These are phyloP conservation scores for Lysiphlebus fabarum DNA, from an alignment of 1,140 invertebrate species.

Conservation along the genomic window DNA sequence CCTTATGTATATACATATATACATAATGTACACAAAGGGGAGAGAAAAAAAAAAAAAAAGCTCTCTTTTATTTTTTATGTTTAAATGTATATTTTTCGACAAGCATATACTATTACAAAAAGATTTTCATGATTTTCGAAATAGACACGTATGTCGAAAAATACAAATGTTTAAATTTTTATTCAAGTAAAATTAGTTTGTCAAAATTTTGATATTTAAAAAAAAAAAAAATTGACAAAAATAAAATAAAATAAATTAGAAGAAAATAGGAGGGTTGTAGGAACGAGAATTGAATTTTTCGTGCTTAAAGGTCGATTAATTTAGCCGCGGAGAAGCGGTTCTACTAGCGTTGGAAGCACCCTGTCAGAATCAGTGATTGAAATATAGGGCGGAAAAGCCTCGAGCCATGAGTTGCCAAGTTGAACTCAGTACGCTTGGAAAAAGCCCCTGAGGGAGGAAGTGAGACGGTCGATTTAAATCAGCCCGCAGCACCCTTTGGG, in stretches of 20 bases:
- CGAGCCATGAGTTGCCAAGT: conserved; percentile 38
- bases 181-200: neutral
- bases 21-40: conserved; percentile 16
- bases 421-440: conserved; percentile 29
- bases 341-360: conserved; percentile 18
- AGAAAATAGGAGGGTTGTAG: conserved; percentile 24
- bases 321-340: conserved; percentile 26
- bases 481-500: conserved; percentile 39
- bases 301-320: conserved; percentile 49
- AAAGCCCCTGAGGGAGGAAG: conserved; percentile 24
- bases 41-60: conserved; percentile 24
- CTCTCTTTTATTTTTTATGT: conserved; percentile 7
- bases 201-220: neutral
- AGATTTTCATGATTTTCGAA: conserved; percentile 7
- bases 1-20: too few species aligned
- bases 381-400: conserved; percentile 50
- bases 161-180: neutral
- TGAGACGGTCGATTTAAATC: conserved; percentile 45
- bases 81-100: neutral
- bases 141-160: conserved; percentile 8
- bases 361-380: conserved; percentile 51
- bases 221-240: conserved; percentile 22
- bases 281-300: conserved; percentile 43
- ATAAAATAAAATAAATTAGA: conserved; percentile 11
- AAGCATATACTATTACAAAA: conserved; percentile 1